These are phyloP conservation scores for Poeciliopsis prolifica DNA, from an alignment of 2,113 vertebrate genomes.

Conservation along the genomic window DNA sequence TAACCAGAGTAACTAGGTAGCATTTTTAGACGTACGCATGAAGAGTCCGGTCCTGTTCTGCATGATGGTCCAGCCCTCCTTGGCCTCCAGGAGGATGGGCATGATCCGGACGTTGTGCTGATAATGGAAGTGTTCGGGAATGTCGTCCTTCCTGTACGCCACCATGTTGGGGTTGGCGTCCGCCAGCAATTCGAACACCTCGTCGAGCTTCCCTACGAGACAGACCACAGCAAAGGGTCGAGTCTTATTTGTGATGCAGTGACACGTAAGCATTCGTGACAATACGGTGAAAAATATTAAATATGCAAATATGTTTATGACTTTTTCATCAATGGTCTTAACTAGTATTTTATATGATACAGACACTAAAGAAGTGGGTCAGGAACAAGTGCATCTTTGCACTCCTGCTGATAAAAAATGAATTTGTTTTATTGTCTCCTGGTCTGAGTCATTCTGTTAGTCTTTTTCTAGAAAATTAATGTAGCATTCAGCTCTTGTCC, in stretches of 20 bases:
- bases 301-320: background rate
- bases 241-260: background rate
- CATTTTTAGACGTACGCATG: conserved; percentile 79
- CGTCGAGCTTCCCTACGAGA: conserved; percentile 84
- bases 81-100: conserved; percentile 87
- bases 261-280: background rate
- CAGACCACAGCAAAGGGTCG: background rate
- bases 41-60: conserved; percentile 82
- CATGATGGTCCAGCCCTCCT: conserved; percentile 88
- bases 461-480: background rate
- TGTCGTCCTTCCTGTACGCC: conserved; percentile 87
- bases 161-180: conserved; percentile 87
- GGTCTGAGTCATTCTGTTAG: background rate
- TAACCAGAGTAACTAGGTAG: background rate
- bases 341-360: background rate
- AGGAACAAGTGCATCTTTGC: background rate
- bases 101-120: conserved; percentile 86
- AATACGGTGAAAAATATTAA: background rate
- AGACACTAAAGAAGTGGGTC: background rate
- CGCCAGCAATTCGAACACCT: conserved; percentile 82
- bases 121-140: conserved; percentile 86
- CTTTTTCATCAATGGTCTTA: background rate
- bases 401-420: background rate
- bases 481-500: background rate
- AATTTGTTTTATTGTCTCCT: background rate